Evolutionary conservation across 2,888 invertebrate genomes (phyloP).

Genomic region (Platycheirus albimanus): DNA sequence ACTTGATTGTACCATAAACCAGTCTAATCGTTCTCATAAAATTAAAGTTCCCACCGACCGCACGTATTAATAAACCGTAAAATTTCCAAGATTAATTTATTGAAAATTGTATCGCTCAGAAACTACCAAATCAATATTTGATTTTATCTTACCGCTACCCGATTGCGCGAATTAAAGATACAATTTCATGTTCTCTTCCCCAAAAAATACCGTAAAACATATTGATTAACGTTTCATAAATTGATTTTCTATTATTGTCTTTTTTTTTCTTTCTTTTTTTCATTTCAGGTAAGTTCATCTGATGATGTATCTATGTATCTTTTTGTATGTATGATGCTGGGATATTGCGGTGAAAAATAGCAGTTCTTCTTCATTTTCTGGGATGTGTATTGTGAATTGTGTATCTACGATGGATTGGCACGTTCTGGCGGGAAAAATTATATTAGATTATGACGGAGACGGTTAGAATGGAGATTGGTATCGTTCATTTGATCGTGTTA

Average conservation of each 20-base stretch:
- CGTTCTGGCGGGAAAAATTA: constrained; percentile 35
- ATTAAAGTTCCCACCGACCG: neutral
- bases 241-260: constrained; percentile 59
- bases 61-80: neutral
- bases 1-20: constrained; percentile 8
- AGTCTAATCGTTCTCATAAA: neutral
- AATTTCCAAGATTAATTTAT: constrained; percentile 7
- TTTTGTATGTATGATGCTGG: neutral
- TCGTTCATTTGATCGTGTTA: constrained; percentile 35
- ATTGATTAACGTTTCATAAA: constrained; percentile 49
- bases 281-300: constrained; percentile 72
- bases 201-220: constrained; percentile 47
- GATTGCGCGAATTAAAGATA: constrained; percentile 11
- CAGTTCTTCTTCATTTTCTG: constrained; percentile 54
- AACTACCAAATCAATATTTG: neutral
- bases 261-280: constrained; percentile 38
- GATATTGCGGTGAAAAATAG: constrained; percentile 51
- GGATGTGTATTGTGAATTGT: constrained; percentile 36
- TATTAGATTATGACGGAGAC: too few relatives aligned
- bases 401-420: constrained; percentile 8
- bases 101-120: neutral
- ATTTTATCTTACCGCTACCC: neutral
- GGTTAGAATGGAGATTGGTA: neutral
- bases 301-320: neutral
- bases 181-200: constrained; percentile 1